phyloP scores from a whole-genome alignment of 2,113 vertebrate species.

The Apteryx owenii region DNA sequence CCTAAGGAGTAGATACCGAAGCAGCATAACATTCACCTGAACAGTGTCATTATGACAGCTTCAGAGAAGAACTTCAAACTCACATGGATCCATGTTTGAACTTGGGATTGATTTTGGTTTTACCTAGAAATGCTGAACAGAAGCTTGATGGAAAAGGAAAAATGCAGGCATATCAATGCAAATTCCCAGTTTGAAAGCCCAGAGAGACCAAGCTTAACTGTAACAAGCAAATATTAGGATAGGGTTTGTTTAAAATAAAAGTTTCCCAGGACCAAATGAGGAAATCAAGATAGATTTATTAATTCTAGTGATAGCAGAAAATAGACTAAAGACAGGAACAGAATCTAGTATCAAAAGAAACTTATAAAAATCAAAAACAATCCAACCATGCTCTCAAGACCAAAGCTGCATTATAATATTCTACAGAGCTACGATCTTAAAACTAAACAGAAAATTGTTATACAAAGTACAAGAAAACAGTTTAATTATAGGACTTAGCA shows the following conservation, averaged over 20 bases:
- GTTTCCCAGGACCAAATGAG: conserved; percentile 3
- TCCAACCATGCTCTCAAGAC: neutral
- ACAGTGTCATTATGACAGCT: fast-evolving
- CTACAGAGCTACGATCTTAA: neutral
- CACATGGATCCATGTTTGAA: neutral
- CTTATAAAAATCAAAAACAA: neutral
- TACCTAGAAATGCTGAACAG: neutral
- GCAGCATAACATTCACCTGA: neutral
- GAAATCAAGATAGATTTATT: neutral
- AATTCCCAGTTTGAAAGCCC: neutral
- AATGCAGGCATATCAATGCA: neutral
- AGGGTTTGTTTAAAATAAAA: neutral
- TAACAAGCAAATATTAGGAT: neutral
- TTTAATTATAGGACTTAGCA: neutral
- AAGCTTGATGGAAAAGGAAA: neutral
- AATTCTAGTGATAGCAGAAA: neutral
- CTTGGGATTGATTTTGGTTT: neutral
- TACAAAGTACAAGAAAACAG: neutral
- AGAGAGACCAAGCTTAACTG: neutral
- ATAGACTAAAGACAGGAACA: neutral
- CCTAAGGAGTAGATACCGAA: neutral
- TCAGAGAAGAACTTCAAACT: neutral
- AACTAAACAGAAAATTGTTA: neutral
- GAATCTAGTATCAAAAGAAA: neutral
- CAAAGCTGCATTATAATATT: neutral